Evolutionary conservation across 2,113 vertebrate species (phyloP).

Genomic region (Picathartes gymnocephalus): DNA sequence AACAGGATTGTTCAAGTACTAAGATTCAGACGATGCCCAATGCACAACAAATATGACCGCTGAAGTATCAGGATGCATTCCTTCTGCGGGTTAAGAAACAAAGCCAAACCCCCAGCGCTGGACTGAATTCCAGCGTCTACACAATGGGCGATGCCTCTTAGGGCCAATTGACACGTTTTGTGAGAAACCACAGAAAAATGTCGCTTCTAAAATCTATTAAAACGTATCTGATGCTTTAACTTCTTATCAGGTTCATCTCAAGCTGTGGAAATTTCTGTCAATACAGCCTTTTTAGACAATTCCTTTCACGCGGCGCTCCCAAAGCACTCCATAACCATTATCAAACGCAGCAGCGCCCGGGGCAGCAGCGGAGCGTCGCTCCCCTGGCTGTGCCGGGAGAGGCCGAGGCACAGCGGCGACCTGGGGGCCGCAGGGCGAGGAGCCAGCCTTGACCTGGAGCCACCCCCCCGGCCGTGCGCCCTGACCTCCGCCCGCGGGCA

Average conservation of each 20-base stretch:
- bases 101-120: not conserved
- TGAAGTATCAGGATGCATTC: not conserved
- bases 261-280: not conserved
- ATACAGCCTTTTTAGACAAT: not conserved
- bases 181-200: not conserved
- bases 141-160: not conserved
- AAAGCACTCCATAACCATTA: not conserved
- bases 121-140: not conserved
- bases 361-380: not conserved
- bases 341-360: not conserved
- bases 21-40: not conserved
- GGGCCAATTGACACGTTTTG: not conserved
- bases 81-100: not conserved
- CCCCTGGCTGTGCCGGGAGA: rapidly evolving
- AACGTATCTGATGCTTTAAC: not conserved
- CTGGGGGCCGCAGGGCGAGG: not conserved
- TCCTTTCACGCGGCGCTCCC: not conserved
- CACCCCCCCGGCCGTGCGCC: not conserved
- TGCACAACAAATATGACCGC: rapidly evolving
- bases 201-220: rapidly evolving
- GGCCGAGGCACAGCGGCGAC: not conserved
- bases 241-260: not conserved
- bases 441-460: not conserved
- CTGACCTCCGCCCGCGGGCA: not conserved
- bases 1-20: rapidly evolving